Base-by-base conservation (phyloP, 2,888 invertebrate species). In the Chrysolina haemoptera region DNA sequence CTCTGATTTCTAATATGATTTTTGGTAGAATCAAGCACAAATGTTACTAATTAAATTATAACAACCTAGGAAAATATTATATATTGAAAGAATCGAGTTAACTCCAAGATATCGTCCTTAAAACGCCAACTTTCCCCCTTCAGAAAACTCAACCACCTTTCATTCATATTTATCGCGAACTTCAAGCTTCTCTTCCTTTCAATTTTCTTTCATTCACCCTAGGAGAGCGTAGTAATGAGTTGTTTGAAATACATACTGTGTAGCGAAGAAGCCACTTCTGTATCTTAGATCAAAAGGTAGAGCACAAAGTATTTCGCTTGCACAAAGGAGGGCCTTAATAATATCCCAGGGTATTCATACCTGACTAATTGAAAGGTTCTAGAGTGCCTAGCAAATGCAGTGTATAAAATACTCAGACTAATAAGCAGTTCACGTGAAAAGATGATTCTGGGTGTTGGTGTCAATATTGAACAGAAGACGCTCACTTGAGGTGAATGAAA, bases 201-300 rank as follows among this genome's bases (percentile, higher is more conserved):
- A 9, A 59, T 59, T 27, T 27, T 59, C 22, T 35, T 53, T 53
- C 53, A 53, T 0, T 63, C 63, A 18, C 12, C 16, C 63, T 12
- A 16, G 5, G 27, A 43, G 40, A 11, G 8, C 63, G 18, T 14
- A 63, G 63, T 63, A 43, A 63, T 41, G 59, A 59, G 59, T 59
- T 59, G 63, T 63, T 63, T 63, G 40, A 43, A 43, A 63, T 41
- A 43, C 63, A 63, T 63, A 63, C 41, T 63, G 41, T 41, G 41
- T n/a, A 63, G 43, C 63, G 41, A 18, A 41, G 63, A 22, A n/a
- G 27, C 22, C 65, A 43, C 22, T 65, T 27, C 9, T 48, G 46
- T 65, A 22, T 48, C 65, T 65, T 20, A 41, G 43, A 65, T 65
- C 65, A 65, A 65, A 65, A 41, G 65, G 46, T 65, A 40, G 6